phyloP scores from a whole-genome alignment of 1,140 invertebrate species.

The Tribolium madens region DNA sequence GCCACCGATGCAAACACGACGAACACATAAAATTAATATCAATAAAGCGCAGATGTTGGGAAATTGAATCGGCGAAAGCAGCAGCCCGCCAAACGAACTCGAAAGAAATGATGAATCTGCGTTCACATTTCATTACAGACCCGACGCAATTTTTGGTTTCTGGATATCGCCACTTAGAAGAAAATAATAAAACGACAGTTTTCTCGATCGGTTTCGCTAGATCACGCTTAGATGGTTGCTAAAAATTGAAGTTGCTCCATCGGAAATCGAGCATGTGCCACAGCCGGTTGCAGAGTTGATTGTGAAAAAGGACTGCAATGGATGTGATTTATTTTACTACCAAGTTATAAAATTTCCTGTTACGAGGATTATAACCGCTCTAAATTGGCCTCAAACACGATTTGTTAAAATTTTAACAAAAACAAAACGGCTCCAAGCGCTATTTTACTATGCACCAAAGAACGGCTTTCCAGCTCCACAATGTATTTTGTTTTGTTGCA shows the following conservation, averaged over 20 bases:
- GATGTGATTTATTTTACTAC: constrained; percentile 10
- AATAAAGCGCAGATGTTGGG: constrained; percentile 38
- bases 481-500: no score
- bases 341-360: background rate
- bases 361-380: background rate
- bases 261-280: constrained; percentile 17
- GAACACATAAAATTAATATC: constrained; percentile 39
- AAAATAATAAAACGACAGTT: background rate
- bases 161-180: constrained; percentile 21
- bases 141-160: constrained; percentile 18
- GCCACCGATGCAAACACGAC: constrained; percentile 28
- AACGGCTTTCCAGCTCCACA: no score
- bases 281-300: constrained; percentile 2
- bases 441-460: no score
- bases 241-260: constrained; percentile 2
- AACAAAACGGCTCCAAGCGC: no score
- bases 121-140: constrained; percentile 33
- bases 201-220: background rate
- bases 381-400: background rate
- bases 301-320: constrained; percentile 7
- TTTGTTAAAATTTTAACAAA: background rate
- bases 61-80: constrained; percentile 34
- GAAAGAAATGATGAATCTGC: constrained; percentile 35
- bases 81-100: constrained; percentile 20
- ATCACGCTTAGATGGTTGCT: constrained; percentile 1